phyloP scores from a whole-genome alignment of 2,797 vertebrate genomes.

The Aulostomus chinensis region DNA sequence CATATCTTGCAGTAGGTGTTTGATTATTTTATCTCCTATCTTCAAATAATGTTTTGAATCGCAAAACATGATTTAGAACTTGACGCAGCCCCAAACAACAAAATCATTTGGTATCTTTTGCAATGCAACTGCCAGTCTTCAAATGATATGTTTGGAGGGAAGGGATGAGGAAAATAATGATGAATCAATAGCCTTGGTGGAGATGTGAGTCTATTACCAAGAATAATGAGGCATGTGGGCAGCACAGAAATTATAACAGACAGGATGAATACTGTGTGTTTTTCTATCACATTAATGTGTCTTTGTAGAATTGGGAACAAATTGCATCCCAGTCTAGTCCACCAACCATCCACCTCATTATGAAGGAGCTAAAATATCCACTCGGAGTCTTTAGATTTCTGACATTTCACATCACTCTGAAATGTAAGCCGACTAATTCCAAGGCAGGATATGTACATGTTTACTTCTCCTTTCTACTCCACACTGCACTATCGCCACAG shows the following conservation, averaged over 20 bases:
- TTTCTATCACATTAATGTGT: constrained; percentile 9
- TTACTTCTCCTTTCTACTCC: too few species aligned
- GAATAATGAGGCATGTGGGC: constrained; percentile 49
- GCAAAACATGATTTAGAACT: too few species aligned
- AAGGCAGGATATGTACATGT: too few species aligned
- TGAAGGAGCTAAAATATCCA: constrained; percentile 4
- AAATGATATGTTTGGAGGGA: constrained; percentile 29
- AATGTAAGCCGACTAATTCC: constrained; percentile 10
- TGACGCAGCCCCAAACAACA: constrained; percentile 1
- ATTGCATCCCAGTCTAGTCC: neutral
- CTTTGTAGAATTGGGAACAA: neutral
- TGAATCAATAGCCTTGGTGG: constrained; percentile 41
- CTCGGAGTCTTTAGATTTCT: constrained; percentile 3
- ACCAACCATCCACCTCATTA: constrained; percentile 9
- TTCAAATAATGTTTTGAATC: too few species aligned
- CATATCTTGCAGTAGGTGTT: neutral
- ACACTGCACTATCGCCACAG: too few species aligned
- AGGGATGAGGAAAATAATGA: constrained; percentile 37
- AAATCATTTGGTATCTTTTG: constrained; percentile 9
- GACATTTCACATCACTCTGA: constrained; percentile 3
- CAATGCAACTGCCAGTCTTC: constrained; percentile 19
- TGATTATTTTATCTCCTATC: neutral
- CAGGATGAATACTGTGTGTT: constrained; percentile 22
- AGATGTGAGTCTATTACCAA: constrained; percentile 33
- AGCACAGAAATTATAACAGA: constrained; percentile 25